Evolutionary conservation across 2,888 invertebrate genomes (phyloP), one percentile per base, ranked within the genome.

Genomic region (Thereva unica): DNA sequence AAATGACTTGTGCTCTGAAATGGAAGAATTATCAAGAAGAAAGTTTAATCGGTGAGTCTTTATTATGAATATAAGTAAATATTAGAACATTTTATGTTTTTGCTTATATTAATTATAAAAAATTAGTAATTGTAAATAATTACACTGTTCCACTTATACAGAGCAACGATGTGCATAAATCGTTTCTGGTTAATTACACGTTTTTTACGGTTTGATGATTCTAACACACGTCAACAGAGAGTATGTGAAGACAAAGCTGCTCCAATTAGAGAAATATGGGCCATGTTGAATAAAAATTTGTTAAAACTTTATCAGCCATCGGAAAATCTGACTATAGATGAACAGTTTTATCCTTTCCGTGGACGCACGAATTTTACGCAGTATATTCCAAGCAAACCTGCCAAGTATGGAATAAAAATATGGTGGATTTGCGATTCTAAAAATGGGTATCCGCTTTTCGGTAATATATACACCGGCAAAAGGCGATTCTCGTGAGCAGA

Each of bases 271-370:
- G 69, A 71, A 61, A 47, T 71, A 10, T 76, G 74, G 74, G 71
- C 67, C 70, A 75, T 75, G 74, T 57, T 76, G 12, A 76, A 75
- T 70, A 64, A 68, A 47, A 76, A 76, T 72, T 70, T 75, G 49
- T 38, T 59, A 35, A 70, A 72, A 66, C 38, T 67, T 37, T 77
- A 76, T 69, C 71, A 71, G 49, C 73, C 75, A 66, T 71, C 70
- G 42, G 74, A 70, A 63, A 66, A 71, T 67, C 49, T 76, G 41
- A 76, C 75, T 44, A 70, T 76, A 37, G 75, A 76, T 57, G 75
- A 75, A 61, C 74, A 76, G 64, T 68, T 75, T 9, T 74, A 67
- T 70, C 72, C 74, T 40, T 76, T 70, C 66, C 71, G 74, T 34
- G 74, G 74, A 10, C 68, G 70, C 35, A 74, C 74, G 40, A 67